Evolutionary conservation across 2,797 vertebrate genomes (phyloP), one percentile per base, ranked within the genome.

Genomic region (Scomberomorus guttatus): DNA sequence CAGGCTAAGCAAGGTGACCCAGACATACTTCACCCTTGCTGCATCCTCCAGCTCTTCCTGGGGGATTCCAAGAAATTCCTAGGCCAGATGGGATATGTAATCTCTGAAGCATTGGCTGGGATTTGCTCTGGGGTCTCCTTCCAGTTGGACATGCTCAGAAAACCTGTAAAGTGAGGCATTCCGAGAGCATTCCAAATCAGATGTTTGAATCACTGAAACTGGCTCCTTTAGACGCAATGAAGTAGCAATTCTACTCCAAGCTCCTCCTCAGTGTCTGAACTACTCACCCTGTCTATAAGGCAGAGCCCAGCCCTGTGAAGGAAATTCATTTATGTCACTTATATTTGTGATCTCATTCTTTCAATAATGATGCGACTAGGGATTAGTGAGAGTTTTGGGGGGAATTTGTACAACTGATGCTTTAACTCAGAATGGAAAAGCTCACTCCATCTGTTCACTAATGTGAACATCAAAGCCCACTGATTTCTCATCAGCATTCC

Each of bases 401-500:
- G 39, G 44, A 1, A 61, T 77, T 77, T 51, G 4, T 2, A 25
- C 37, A 70, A 18, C 20, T 20, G 18, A 20, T 68, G 42, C 39
- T 57, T 52, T 32, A 25, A 56, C 58, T 50, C 5, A 11, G 14
- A 61, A 37, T 54, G 44, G 18, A 44, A 10, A 60, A 37, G 9
- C 20, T 39, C 27, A 51, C 14, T 51, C 17, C 17, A 58, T 22
- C 11, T 18, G 39, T 59, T 27, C 52, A 15, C 25, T 54, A 15
- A 63, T 51, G n/a, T 57, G 37, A 54, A n/a, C 48, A 42, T 77
- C 14, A 72, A 15, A 59, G 32, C 39, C 22, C 56, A 64, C n/a
- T 27, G 61, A 77, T 59, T 51, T 3, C 18, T 77, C 58, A 50
- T 79, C 56, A 62, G 34, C 29, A 66, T 54, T 77, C 37, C 5